Conservation (phyloP, 2,113 vertebrate genomes). For the Verasper variegatus region DNA sequence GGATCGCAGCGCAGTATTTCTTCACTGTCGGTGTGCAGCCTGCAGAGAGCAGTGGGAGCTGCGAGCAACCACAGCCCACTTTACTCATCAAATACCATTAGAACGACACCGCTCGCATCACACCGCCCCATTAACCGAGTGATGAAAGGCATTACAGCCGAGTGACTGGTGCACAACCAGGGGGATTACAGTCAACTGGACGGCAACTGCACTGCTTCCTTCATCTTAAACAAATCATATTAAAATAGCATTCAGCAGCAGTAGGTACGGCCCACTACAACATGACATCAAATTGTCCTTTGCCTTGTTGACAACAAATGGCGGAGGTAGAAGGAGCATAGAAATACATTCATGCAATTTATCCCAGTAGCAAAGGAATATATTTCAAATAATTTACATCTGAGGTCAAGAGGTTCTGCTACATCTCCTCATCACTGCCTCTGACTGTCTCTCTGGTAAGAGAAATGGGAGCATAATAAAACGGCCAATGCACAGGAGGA, state of each 20-base stretch:
- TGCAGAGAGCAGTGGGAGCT: conserved; percentile 29
- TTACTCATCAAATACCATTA: conserved; percentile 51
- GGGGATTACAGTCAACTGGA: conserved; percentile 22
- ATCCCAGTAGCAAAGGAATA: conserved; percentile 37
- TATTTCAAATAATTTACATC: conserved; percentile 63
- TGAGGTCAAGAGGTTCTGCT: conserved; percentile 58
- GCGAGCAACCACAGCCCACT: conserved; percentile 44
- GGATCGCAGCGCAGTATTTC: conserved; percentile 40
- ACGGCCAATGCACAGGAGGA: conserved; percentile 71
- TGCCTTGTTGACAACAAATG: conserved; percentile 35
- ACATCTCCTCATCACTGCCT: conserved; percentile 37
- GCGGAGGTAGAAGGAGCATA: conserved; percentile 1
- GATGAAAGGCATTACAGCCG: conserved; percentile 36
- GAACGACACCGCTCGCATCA: conserved; percentile 46
- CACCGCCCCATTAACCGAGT: conserved; percentile 20
- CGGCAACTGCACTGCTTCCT: conserved; percentile 2
- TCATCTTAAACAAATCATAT: conserved; percentile 38
- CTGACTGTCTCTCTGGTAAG: conserved; percentile 32
- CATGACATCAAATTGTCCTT: conserved; percentile 34
- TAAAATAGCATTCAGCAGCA: conserved; percentile 17
- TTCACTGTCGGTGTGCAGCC: conserved; percentile 28
- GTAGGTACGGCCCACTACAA: neutral
- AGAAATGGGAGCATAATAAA: conserved; percentile 62
- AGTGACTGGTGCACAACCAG: conserved; percentile 21
- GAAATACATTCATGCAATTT: conserved; percentile 46